Conservation (phyloP, 2,797 vertebrate species). For the Onychomys torridus region DNA sequence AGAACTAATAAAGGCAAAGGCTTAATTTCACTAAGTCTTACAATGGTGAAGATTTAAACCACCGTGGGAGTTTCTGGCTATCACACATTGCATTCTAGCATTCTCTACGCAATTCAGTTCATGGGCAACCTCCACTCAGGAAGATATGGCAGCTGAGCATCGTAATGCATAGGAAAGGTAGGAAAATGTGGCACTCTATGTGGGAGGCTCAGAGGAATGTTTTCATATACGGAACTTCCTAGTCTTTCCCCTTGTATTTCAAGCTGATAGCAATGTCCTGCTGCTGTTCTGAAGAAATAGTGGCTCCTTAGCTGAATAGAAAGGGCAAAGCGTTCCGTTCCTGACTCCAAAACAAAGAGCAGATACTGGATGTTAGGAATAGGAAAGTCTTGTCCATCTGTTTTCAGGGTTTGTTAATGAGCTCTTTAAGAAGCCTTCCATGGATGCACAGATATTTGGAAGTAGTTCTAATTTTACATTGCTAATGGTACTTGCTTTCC, state of each 20-base stretch:
- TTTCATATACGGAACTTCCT: not conserved
- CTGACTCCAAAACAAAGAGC: conserved; percentile 17
- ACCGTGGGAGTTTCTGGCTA: not conserved
- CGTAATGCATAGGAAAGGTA: not conserved
- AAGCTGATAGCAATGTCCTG: not conserved
- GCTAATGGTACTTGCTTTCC: not conserved
- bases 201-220: not conserved
- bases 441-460: not conserved
- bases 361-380: not conserved
- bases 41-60: conserved; percentile 15
- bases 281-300: not conserved
- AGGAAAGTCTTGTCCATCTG: not conserved
- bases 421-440: not conserved
- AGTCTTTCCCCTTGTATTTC: not conserved
- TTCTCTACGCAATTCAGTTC: not conserved
- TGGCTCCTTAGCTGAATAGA: not conserved
- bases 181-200: not conserved
- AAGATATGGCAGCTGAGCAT: conserved; percentile 42
- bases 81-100: not conserved
- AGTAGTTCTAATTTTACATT: conserved; percentile 24
- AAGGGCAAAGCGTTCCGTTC: not conserved
- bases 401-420: not conserved
- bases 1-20: not conserved
- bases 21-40: not conserved
- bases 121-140: not conserved